Conservation (phyloP, 1,140 invertebrate genomes). For the Drosophila asahinai region DNA sequence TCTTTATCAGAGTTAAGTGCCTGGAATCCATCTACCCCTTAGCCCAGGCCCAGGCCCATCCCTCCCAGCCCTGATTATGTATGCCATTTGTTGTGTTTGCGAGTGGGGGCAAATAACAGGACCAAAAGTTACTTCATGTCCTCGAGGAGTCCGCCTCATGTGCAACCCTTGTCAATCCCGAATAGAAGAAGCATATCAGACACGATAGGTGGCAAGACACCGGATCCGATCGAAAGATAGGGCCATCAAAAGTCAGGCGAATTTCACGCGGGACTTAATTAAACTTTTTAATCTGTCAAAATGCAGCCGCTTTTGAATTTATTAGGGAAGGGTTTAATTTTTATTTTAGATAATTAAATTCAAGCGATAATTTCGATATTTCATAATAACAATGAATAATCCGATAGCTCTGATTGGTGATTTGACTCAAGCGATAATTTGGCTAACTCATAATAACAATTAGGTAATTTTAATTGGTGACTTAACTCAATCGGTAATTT, state of each 20-base stretch:
- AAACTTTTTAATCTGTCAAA: background rate
- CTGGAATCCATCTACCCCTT: slow-evolving; percentile 36
- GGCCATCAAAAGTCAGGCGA: background rate
- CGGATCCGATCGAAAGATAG: slow-evolving; percentile 8
- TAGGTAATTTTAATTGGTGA: too few relatives aligned
- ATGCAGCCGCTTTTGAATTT: background rate
- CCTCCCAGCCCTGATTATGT: slow-evolving; percentile 32
- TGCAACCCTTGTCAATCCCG: slow-evolving; percentile 24
- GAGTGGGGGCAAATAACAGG: slow-evolving; percentile 10
- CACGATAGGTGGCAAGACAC: background rate
- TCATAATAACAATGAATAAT: background rate
- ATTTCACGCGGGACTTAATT: background rate
- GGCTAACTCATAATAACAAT: too few relatives aligned
- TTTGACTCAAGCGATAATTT: too few relatives aligned
- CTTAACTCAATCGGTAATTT: too few relatives aligned
- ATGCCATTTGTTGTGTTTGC: slow-evolving; percentile 44
- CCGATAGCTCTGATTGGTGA: too few relatives aligned
- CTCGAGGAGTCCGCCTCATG: slow-evolving; percentile 1
- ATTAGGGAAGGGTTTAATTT: background rate
- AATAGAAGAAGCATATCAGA: slow-evolving; percentile 14
- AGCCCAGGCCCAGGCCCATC: background rate
- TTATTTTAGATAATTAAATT: background rate
- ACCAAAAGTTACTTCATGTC: slow-evolving; percentile 19
- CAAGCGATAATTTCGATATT: background rate
- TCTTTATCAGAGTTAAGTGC: slow-evolving; percentile 70